Conservation (phyloP, 2,888 invertebrate genomes). For the Dichetophora obliterata region DNA sequence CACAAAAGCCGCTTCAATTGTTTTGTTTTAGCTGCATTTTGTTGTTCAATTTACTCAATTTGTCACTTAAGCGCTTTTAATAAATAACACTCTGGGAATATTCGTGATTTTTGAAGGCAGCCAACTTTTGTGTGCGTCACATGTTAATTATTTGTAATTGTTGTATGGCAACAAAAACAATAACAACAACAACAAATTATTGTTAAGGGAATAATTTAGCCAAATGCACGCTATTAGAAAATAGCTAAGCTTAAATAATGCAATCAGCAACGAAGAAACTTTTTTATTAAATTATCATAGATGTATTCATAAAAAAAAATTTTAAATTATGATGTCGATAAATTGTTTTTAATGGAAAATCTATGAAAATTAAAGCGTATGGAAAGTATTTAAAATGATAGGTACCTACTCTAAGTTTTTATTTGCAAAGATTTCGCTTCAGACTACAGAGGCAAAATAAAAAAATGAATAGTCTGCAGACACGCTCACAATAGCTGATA, state of each 20-base stretch:
- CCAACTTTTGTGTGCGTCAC: slow-evolving; percentile 29
- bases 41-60: slow-evolving; percentile 34
- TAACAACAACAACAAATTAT: slow-evolving; percentile 11
- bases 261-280: too few relatives aligned
- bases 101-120: slow-evolving; percentile 35
- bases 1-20: slow-evolving; percentile 23
- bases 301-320: too few relatives aligned
- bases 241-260: not conserved
- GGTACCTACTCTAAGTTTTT: too few relatives aligned
- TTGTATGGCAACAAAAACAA: not conserved
- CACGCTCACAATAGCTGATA: too few relatives aligned
- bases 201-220: slow-evolving; percentile 15
- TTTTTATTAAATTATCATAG: too few relatives aligned
- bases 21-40: slow-evolving; percentile 38
- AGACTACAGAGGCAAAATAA: too few relatives aligned
- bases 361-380: too few relatives aligned
- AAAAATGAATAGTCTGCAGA: too few relatives aligned
- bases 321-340: too few relatives aligned
- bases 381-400: too few relatives aligned
- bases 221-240: slow-evolving; percentile 10
- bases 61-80: slow-evolving; percentile 53
- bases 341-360: too few relatives aligned
- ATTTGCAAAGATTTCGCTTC: too few relatives aligned
- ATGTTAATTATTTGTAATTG: slow-evolving; percentile 35
- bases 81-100: slow-evolving; percentile 56